Conservation (phyloP, 2,797 vertebrate genomes). For the Sebastes nivosus region DNA sequence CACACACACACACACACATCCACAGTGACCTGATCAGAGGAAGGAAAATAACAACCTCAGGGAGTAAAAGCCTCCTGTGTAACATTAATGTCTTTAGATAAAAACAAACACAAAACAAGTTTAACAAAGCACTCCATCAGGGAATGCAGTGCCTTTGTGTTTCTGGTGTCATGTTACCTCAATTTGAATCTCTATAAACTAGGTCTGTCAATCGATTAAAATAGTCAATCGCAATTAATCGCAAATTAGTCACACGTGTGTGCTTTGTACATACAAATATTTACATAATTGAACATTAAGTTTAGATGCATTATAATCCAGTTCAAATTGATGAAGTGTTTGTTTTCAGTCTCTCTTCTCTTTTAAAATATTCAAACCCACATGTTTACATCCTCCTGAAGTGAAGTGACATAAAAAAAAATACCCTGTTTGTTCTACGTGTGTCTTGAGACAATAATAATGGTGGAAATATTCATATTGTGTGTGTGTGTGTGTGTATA, state of each 20-base stretch:
- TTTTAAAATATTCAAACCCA: neutral
- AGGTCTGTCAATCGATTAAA: too few species aligned
- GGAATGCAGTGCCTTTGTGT: neutral
- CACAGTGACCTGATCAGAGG: neutral
- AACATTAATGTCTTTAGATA: neutral
- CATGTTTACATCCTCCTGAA: neutral
- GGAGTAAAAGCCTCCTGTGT: neutral
- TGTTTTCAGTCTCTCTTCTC: neutral
- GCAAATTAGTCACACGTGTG: too few species aligned
- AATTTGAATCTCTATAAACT: too few species aligned
- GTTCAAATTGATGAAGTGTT: neutral
- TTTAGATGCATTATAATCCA: neutral
- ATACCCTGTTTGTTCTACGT: too few species aligned
- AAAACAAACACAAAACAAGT: neutral
- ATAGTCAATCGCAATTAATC: too few species aligned
- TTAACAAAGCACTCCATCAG: neutral
- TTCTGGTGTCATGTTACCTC: neutral
- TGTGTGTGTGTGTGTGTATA: slow-evolving; percentile 43
- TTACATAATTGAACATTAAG: neutral
- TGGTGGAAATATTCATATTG: too few species aligned
- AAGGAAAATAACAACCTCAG: neutral
- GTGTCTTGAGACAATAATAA: neutral
- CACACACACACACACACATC: slow-evolving; percentile 32
- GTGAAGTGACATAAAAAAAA: neutral
- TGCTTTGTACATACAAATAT: neutral